Evolutionary conservation across 2,888 invertebrate genomes (phyloP), one percentile per base, ranked within the genome.

Genomic region (Tenthredo mesomela): DNA sequence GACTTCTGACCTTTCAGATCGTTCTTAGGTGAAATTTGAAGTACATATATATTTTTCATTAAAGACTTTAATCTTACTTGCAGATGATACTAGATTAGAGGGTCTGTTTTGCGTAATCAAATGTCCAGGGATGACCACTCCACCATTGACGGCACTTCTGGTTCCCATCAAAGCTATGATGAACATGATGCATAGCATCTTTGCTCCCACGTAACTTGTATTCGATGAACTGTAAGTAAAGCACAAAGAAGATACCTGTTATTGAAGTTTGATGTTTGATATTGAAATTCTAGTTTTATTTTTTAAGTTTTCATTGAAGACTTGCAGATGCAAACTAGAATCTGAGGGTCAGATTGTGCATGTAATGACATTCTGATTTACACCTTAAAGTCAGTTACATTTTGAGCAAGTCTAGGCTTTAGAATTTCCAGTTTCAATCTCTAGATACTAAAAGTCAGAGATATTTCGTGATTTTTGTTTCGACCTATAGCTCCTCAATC

Each of bases 161-260:
- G 71, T 21, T 10, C 71, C 71, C 43, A 73, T 43, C 43, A 73
- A 21, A 12, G 71, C 21, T 25, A 73, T 73, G 18, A 73, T 73
- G 43, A n/a, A 43, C n/a, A 43, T 21, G 43, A 73, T n/a, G 37
- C 71, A 73, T n/a, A 73, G 43, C 37, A 73, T 43, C 43, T 73
- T 73, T 43, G 43, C 43, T 9, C n/a, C 40, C 21, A 43, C 12
- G 71, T 40, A 73, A 21, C n/a, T 73, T 40, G 40, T 43, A 25
- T 43, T 43, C 10, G 43, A 43, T n/a, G 71, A 73, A 73, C 71
- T 73, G 21, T 40, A 43, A 37, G 6, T 70, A n/a, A 73, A 21
- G 25, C 12, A 73, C n/a, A 73, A 73, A 40, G 9, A 7, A 43
- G 6, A 40, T 21, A 9, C 12, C n/a, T 21, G 29, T 21, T 37